Conservation (phyloP, 2,888 invertebrate genomes). For the Aplocera efformata region DNA sequence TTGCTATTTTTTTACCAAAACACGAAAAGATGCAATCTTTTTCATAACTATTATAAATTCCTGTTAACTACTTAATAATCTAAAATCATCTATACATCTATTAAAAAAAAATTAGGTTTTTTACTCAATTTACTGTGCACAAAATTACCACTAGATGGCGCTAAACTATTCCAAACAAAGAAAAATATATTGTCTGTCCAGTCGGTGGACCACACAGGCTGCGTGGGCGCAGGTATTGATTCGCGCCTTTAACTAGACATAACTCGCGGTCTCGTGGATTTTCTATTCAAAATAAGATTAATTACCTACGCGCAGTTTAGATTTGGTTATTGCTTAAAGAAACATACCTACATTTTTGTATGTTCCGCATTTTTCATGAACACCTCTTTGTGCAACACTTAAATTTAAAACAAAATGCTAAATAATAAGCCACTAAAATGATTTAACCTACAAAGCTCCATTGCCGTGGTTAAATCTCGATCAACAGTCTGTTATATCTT, state of each 20-base stretch:
- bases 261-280: no score
- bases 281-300: slow-evolving; percentile 7
- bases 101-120: neutral
- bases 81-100: no score
- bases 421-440: no score
- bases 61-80: no score
- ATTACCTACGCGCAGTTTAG: no score
- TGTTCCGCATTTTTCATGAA: no score
- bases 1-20: no score
- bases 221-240: slow-evolving; percentile 25
- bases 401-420: no score
- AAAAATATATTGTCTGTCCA: slow-evolving; percentile 2
- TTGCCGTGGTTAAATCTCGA: slow-evolving; percentile 20
- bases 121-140: neutral
- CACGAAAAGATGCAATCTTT: no score
- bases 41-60: no score
- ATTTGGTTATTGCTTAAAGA: slow-evolving; percentile 3
- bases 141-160: slow-evolving; percentile 18
- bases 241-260: slow-evolving; percentile 9
- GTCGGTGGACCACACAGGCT: slow-evolving; percentile 25
- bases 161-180: slow-evolving; percentile 1
- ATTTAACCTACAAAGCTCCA: slow-evolving; percentile 22
- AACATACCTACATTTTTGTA: slow-evolving; percentile 2
- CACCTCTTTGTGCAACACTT: no score
- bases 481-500: slow-evolving; percentile 22